Evolutionary conservation across 2,113 vertebrate genomes (phyloP).

Genomic region (Corythornis cristatus): DNA sequence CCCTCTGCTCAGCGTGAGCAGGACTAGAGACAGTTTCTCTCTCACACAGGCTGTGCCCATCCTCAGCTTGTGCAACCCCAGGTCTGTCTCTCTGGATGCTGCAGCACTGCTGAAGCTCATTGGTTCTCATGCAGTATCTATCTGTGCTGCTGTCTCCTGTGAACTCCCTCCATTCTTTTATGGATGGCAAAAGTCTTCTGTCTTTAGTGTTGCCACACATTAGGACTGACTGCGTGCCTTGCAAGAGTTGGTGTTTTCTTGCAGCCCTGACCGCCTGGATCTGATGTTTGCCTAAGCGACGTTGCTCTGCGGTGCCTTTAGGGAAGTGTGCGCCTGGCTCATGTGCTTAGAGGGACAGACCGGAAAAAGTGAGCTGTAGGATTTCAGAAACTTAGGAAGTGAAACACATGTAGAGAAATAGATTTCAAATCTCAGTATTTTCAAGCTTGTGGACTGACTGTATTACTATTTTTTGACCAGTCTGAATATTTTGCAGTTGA

Average conservation of each 20-base stretch:
- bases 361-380: background rate
- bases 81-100: background rate
- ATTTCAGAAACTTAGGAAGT: background rate
- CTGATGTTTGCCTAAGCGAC: background rate
- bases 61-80: background rate
- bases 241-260: background rate
- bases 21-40: background rate
- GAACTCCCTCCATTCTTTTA: background rate
- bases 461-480: background rate
- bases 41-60: background rate
- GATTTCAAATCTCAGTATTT: background rate
- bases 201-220: background rate
- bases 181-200: background rate
- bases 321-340: background rate
- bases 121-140: background rate
- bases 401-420: background rate
- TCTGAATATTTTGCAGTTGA: background rate
- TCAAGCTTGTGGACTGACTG: background rate
- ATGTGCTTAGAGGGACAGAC: background rate
- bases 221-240: background rate
- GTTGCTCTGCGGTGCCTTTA: background rate
- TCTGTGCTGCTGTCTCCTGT: background rate
- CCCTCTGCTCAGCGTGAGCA: accelerated
- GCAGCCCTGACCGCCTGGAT: background rate
- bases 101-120: background rate